A percentile compares a stretch with the other conserved stretches of the same genome.
These are phyloP conservation scores for Cyclophora albipunctata DNA, from an alignment of 2,888 invertebrate species.

Conservation along the genomic window DNA sequence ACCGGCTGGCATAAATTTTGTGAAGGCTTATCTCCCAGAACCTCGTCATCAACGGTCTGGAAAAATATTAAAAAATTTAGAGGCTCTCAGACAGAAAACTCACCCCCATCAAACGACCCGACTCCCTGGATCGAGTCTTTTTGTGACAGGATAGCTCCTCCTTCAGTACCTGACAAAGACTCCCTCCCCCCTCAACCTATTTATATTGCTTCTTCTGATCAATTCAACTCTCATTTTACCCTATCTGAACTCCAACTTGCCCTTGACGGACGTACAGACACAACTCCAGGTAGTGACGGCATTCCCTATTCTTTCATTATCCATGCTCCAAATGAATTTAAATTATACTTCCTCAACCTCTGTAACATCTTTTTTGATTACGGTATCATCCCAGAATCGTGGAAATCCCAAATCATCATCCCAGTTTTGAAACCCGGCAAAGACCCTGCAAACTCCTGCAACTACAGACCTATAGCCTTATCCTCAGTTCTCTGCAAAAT, in stretches of 20 bases:
- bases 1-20: slow-evolving; percentile 8
- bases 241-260: slow-evolving; percentile 2
- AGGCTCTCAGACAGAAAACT: slow-evolving; percentile 1
- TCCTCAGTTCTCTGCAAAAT: slow-evolving; percentile 17
- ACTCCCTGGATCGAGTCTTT: slow-evolving; percentile 3
- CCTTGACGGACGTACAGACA: slow-evolving; percentile 4
- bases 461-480: slow-evolving; percentile 19
- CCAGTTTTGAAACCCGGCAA: slow-evolving; percentile 23
- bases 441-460: slow-evolving; percentile 6
- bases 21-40: slow-evolving; percentile 5
- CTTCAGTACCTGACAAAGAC: background rate
- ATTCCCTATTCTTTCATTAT: slow-evolving; percentile 6
- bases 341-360: too few relatives aligned
- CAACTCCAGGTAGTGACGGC: slow-evolving; percentile 7
- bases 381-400: slow-evolving; percentile 7
- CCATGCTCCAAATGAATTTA: too few relatives aligned
- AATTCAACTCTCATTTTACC: background rate
- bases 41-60: slow-evolving; percentile 7
- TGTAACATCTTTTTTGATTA: background rate
- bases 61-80: slow-evolving; percentile 5
- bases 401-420: slow-evolving; percentile 21
- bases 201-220: background rate
- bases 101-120: slow-evolving; percentile 1
- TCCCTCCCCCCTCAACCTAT: background rate
- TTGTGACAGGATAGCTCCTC: slow-evolving; percentile 2